Evolutionary conservation across 2,888 invertebrate species (phyloP).

Genomic region (Eubasilissa splendida): DNA sequence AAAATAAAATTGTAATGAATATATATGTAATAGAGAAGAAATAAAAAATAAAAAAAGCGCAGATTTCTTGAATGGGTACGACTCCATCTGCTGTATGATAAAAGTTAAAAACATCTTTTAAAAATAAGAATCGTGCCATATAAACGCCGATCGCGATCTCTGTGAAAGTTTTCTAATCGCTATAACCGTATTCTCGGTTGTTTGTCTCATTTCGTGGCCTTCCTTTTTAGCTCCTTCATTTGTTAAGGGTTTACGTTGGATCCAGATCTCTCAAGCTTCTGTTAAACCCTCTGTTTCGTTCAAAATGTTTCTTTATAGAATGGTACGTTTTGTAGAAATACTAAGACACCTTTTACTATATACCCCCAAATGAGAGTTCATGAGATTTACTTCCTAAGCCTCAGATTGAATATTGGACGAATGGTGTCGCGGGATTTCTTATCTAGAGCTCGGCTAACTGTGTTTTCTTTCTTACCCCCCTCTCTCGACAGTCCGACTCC

Average conservation of each 20-base stretch:
- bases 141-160: not conserved
- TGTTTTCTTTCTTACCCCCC: conserved; percentile 4
- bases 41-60: no score
- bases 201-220: not conserved
- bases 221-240: not conserved
- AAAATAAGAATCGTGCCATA: not conserved
- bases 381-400: no score
- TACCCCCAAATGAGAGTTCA: no score
- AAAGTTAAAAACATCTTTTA: not conserved
- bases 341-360: no score
- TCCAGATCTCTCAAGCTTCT: not conserved
- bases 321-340: not conserved
- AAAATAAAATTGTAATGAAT: no score
- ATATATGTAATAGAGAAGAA: no score
- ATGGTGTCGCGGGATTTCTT: conserved; percentile 1
- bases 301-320: not conserved
- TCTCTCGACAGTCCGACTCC: not conserved
- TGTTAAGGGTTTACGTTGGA: not conserved
- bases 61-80: no score
- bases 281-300: not conserved
- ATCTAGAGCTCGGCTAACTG: not conserved
- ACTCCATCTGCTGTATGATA: no score
- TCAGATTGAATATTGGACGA: not conserved
- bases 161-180: not conserved
- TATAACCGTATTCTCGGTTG: not conserved